Conservation (phyloP, 92 coral and sea anemone species). For the Palythoa grandiflora region DNA sequence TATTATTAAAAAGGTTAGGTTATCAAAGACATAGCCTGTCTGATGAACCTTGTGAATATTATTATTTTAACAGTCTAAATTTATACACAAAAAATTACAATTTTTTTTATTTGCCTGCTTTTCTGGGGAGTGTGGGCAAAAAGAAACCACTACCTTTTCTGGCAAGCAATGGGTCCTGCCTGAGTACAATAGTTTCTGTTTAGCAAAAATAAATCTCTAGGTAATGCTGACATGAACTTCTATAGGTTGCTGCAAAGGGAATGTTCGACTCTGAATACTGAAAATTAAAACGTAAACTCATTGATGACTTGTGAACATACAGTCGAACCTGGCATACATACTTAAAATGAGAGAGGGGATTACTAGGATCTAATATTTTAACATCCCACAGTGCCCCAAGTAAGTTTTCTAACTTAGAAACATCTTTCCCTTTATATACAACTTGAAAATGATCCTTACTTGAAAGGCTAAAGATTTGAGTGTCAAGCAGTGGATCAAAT, state of each 20-base stretch:
- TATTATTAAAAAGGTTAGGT: background rate
- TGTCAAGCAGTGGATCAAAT: slow-evolving; percentile 52
- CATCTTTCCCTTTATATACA: slow-evolving; percentile 32
- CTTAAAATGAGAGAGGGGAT: slow-evolving; percentile 54
- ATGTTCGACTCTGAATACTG: slow-evolving; percentile 43
- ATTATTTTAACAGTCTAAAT: background rate
- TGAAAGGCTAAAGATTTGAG: slow-evolving; percentile 44
- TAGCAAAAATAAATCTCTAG: background rate
- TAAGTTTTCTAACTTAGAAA: slow-evolving; percentile 33
- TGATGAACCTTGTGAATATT: background rate
- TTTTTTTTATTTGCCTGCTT: background rate
- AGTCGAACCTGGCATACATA: slow-evolving; percentile 44
- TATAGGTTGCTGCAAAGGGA: slow-evolving; percentile 31
- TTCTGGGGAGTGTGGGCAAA: background rate
- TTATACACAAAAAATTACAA: background rate
- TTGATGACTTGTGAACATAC: slow-evolving; percentile 32
- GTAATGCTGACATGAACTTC: slow-evolving; percentile 28
- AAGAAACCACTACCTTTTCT: background rate
- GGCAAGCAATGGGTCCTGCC: background rate
- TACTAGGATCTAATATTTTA: slow-evolving; percentile 48
- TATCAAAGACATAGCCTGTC: background rate
- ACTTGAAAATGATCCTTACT: slow-evolving; percentile 29
- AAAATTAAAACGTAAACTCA: slow-evolving; percentile 49
- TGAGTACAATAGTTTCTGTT: background rate
- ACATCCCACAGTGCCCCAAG: slow-evolving; percentile 52